Evolutionary conservation across 2,888 invertebrate species (phyloP).

Genomic region (Tineola bisselliella): DNA sequence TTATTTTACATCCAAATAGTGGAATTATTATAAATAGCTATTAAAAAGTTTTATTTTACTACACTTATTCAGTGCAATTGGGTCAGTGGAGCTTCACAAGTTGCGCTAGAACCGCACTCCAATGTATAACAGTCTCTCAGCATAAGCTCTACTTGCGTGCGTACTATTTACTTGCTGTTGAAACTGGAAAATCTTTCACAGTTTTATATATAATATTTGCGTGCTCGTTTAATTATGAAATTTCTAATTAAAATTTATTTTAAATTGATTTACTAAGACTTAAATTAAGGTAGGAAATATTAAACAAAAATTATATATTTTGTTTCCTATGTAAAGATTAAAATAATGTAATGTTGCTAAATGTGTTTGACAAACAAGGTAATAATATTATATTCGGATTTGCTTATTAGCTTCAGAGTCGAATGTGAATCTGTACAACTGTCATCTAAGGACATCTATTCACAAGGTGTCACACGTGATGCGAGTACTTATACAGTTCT

Average conservation of each 20-base stretch:
- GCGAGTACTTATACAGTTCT: not conserved
- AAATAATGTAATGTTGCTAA: too few species aligned
- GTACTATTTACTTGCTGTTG: slow-evolving; percentile 1
- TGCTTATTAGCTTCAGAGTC: not conserved
- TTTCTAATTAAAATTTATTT: too few species aligned
- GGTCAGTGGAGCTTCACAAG: slow-evolving; percentile 36
- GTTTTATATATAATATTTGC: too few species aligned
- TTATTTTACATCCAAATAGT: too few species aligned
- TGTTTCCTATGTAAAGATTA: too few species aligned
- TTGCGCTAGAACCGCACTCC: slow-evolving; percentile 3
- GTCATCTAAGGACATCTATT: not conserved
- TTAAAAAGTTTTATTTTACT: not conserved
- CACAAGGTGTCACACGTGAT: not conserved
- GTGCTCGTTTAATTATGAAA: too few species aligned
- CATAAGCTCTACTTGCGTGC: slow-evolving; percentile 3
- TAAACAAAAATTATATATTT: too few species aligned
- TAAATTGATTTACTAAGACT: too few species aligned
- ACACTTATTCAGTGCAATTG: slow-evolving; percentile 31
- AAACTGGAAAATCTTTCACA: not conserved
- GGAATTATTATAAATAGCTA: not conserved
- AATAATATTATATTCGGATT: too few species aligned
- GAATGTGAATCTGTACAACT: not conserved
- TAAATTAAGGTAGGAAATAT: too few species aligned
- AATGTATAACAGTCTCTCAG: slow-evolving; percentile 8
- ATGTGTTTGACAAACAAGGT: too few species aligned